Evolutionary conservation across 2,888 invertebrate genomes (phyloP).

Genomic region (Meteorus colon): DNA sequence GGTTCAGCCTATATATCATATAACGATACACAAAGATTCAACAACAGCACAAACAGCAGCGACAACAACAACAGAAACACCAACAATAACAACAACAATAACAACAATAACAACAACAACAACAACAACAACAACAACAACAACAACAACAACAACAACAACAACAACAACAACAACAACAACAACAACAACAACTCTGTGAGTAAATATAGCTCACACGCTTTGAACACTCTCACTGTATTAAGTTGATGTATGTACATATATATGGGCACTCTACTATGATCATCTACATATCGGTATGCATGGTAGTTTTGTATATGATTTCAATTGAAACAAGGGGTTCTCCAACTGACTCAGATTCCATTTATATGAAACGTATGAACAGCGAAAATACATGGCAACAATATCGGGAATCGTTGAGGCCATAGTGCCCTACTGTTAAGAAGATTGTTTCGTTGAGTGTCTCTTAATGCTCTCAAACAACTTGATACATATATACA

Average conservation of each 20-base stretch:
- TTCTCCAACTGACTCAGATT: not conserved
- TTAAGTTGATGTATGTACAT: not conserved
- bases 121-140: not conserved
- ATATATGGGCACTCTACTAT: not conserved
- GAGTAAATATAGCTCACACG: conserved; percentile 6
- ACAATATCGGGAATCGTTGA: not conserved
- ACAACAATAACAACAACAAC: conserved; percentile 16
- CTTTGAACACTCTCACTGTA: not conserved
- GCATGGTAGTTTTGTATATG: not conserved
- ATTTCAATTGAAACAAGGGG: not conserved
- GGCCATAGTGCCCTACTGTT: too few species aligned
- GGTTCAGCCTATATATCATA: not conserved
- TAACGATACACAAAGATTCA: conserved; percentile 7
- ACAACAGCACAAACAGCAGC: too few species aligned
- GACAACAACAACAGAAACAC: too few species aligned
- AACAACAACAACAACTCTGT: conserved; percentile 6
- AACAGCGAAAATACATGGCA: not conserved
- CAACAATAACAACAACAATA: not conserved
- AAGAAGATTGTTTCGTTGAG: too few species aligned
- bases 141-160: not conserved
- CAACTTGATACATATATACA: too few species aligned
- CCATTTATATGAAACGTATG: not conserved
- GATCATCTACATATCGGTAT: not conserved
- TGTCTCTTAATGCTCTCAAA: too few species aligned
- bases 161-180: conserved; percentile 16